These are phyloP conservation scores for Linurgus olivaceus DNA, from an alignment of 2,797 vertebrate species.

Conservation along the genomic window DNA sequence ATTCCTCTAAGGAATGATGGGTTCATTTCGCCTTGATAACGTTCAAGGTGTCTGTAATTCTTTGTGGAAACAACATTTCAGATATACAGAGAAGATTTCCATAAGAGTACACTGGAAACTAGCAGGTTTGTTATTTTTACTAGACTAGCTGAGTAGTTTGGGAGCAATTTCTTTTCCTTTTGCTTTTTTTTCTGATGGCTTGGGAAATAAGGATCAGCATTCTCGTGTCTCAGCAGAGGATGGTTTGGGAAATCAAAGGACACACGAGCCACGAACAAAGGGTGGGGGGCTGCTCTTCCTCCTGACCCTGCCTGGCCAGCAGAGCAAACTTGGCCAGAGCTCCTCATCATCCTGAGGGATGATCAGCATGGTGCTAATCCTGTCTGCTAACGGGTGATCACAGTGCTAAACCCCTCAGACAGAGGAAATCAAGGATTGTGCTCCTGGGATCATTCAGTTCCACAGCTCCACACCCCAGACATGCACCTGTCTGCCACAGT, in stretches of 20 bases:
- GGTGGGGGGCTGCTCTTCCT: not conserved
- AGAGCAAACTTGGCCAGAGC: not conserved
- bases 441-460: not conserved
- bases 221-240: not conserved
- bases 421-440: not conserved
- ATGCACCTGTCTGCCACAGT: not conserved
- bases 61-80: not conserved
- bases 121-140: not conserved
- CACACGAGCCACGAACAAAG: not conserved
- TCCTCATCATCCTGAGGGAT: not conserved
- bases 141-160: not conserved
- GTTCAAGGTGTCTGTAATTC: conserved; percentile 2
- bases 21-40: conserved; percentile 23
- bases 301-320: not conserved
- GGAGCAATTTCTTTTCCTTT: not conserved
- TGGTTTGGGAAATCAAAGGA: not conserved
- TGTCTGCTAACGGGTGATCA: not conserved
- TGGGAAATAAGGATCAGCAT: not conserved
- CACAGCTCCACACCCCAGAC: not conserved
- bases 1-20: conserved; percentile 23
- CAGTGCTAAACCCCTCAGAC: not conserved
- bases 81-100: not conserved
- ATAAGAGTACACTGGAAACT: not conserved
- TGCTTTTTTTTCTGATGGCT: not conserved
- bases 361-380: not conserved